Base-by-base conservation (phyloP, 2,888 invertebrate genomes). In the Tromatobia lineatoria region DNA sequence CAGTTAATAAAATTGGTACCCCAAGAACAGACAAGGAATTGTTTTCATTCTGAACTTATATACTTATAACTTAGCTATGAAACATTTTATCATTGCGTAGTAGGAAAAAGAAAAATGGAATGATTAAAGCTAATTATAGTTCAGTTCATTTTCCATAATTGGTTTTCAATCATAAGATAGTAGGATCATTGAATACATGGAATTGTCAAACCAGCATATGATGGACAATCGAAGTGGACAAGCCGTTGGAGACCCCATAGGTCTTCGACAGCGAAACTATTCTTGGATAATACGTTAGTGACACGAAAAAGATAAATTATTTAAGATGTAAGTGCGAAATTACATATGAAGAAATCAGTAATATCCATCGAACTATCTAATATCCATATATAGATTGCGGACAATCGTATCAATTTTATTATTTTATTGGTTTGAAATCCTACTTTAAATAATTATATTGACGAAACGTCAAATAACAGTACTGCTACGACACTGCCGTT, bases 221-320 rank as follows among this genome's bases (percentile, higher is more conserved):
- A 52, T 73, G 71, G 3, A 18, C 23, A 73, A 77, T 23, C 23
- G 13, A 34, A 69, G 11, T 47, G 23, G 15, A 38, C 52, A 54
- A 20, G 6, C 23, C 1, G 8, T n/a, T 0, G 54, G 54, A 11
- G 70, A 8, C 11, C 3, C n/a, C n/a, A 23, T 18, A 10, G 13
- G 10, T 20, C 23, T 13, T n/a, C 7, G 15, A 4, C 29, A 67
- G 42, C 13, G 13, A 11, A 42, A 20, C 8, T 23, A 80, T 34
- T 23, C 57, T 59, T 66, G 83, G 80, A 59, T 42, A 10, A 34
- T 47, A 3, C 50, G 80, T 83, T 11, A 83, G 76, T 75, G 69
- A 42, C 15, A 64, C 42, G 3, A 20, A 54, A 38, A 54, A 23
- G 25, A 42, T 47, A 52, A 47, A 47, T 25, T 3, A 7, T 11